These are phyloP conservation scores for Bostrychus sinensis DNA, from an alignment of 2,113 vertebrate species.

Conservation along the genomic window DNA sequence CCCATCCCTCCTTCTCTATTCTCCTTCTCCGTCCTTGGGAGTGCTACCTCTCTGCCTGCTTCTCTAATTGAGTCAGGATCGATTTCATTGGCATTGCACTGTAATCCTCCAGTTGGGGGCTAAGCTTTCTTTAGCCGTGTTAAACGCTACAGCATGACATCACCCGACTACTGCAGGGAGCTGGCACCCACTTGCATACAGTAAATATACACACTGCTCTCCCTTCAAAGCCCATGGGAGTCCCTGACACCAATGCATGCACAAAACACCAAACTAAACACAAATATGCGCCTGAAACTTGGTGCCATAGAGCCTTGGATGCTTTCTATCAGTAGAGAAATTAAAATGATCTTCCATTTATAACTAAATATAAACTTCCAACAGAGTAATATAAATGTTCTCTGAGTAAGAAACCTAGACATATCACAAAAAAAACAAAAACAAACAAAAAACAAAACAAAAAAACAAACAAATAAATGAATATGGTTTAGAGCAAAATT, in stretches of 20 bases:
- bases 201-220: constrained; percentile 31
- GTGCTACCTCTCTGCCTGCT: constrained; percentile 57
- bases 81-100: constrained; percentile 73
- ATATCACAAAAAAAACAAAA: not conserved
- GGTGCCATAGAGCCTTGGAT: constrained; percentile 6
- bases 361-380: too few relatives aligned
- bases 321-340: too few relatives aligned
- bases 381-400: too few relatives aligned
- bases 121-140: constrained; percentile 79
- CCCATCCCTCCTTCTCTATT: constrained; percentile 1
- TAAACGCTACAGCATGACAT: constrained; percentile 82
- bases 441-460: not conserved
- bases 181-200: constrained; percentile 40
- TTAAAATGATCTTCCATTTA: too few relatives aligned
- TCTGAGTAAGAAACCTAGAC: too few relatives aligned
- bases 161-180: constrained; percentile 69
- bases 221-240: constrained; percentile 31
- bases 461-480: not conserved
- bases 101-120: constrained; percentile 75
- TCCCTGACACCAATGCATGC: constrained; percentile 29
- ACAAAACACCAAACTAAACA: not conserved
- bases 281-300: constrained; percentile 14
- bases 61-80: constrained; percentile 75
- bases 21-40: constrained; percentile 68
- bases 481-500: too few relatives aligned